Percentiles rank a stretch among this genome's conserved stretches.
phyloP scores from a whole-genome alignment of 2,797 vertebrate genomes.

The Gila robusta region DNA sequence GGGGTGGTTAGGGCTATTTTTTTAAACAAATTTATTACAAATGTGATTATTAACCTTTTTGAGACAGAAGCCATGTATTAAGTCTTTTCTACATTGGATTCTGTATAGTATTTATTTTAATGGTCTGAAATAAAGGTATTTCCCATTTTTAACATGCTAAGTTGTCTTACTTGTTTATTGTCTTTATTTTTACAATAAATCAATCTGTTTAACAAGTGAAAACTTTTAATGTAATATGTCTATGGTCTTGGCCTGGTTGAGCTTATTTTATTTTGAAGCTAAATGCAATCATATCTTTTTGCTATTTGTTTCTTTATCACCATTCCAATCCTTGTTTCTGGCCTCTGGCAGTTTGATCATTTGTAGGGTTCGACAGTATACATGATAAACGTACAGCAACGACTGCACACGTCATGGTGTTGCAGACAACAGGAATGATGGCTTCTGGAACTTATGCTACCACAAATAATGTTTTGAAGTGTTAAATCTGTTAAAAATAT shows the following conservation, averaged over 20 bases:
- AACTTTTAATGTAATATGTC: background rate
- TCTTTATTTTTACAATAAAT: conserved; percentile 22
- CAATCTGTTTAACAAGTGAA: background rate
- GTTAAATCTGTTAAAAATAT: background rate
- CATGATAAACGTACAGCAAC: background rate
- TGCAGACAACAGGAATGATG: background rate
- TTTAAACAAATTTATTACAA: conserved; percentile 77
- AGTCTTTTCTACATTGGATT: conserved; percentile 86
- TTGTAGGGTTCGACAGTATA: background rate
- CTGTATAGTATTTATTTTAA: conserved; percentile 92
- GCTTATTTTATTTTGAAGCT: background rate
- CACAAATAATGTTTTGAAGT: background rate
- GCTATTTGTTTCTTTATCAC: background rate
- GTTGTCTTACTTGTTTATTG: conserved; percentile 53
- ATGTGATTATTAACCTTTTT: conserved; percentile 80
- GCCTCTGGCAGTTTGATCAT: background rate
- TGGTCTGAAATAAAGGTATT: conserved; percentile 85
- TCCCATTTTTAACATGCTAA: conserved; percentile 78
- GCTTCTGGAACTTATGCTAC: background rate
- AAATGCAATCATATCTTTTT: background rate
- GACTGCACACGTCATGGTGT: too few species aligned
- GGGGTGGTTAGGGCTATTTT: conserved; percentile 75
- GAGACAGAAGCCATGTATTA: conserved; percentile 83
- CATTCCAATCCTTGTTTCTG: background rate
- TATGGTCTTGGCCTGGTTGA: too few species aligned